These are phyloP conservation scores for Tetropium fuscum DNA, from an alignment of 2,888 invertebrate genomes.

Conservation along the genomic window DNA sequence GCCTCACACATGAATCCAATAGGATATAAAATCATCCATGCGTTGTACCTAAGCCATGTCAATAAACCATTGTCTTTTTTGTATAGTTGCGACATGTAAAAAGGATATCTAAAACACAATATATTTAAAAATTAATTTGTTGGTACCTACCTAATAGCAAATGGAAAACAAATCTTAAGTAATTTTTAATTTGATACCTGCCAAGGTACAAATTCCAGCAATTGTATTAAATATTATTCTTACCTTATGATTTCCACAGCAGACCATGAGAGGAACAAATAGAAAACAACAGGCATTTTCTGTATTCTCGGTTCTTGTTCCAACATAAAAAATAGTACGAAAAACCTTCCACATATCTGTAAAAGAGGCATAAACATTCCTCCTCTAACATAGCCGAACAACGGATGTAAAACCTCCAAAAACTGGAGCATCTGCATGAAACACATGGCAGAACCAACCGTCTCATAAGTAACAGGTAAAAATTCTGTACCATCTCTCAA, in stretches of 20 bases:
- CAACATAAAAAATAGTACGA: conserved; percentile 80
- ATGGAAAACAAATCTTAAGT: no score
- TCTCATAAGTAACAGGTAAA: conserved; percentile 76
- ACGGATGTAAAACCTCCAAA: conserved; percentile 89
- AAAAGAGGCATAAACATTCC: conserved; percentile 77
- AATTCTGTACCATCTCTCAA: conserved; percentile 80
- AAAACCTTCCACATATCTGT: conserved; percentile 84
- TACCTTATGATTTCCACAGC: conserved; percentile 86
- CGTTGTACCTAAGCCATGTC: conserved; percentile 93
- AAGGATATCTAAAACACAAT: conserved; percentile 82
- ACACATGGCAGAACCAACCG: conserved; percentile 82
- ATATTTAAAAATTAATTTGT: no score
- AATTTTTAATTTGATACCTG: no score
- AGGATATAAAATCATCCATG: conserved; percentile 96
- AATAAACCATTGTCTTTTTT: conserved; percentile 79
- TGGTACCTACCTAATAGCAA: no score
- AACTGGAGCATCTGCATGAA: conserved; percentile 86
- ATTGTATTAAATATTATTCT: conserved; percentile 32
- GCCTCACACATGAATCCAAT: conserved; percentile 91
- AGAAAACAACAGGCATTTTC: conserved; percentile 87
- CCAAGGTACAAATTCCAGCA: no score
- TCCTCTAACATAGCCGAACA: conserved; percentile 90
- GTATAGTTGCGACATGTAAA: conserved; percentile 86
- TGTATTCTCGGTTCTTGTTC: conserved; percentile 90
- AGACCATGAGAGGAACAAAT: conserved; percentile 88